phyloP scores from a whole-genome alignment of 2,113 vertebrate genomes.

The Oryzias melastigma region DNA sequence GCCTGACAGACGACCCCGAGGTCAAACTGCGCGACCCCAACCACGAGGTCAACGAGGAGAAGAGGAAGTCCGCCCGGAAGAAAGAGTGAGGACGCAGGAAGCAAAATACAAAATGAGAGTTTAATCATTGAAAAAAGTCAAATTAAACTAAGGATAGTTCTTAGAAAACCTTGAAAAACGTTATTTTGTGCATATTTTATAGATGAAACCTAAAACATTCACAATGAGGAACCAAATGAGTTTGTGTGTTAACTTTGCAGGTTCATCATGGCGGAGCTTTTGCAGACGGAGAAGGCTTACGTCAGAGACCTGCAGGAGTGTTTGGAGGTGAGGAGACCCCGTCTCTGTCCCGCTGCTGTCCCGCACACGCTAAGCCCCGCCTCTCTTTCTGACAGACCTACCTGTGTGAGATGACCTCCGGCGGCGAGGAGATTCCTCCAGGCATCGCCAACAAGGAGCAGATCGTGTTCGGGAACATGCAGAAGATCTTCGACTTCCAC shows the following conservation, averaged over 20 bases:
- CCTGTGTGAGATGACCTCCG: slow-evolving; percentile 96
- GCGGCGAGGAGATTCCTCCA: slow-evolving; percentile 91
- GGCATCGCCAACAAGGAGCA: slow-evolving; percentile 94
- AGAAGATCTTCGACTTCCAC: slow-evolving; percentile 97
- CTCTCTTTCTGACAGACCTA: slow-evolving; percentile 81
- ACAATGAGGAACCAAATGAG: too few species aligned
- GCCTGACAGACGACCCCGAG: slow-evolving; percentile 87
- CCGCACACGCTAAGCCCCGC: background rate
- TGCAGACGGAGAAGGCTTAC: slow-evolving; percentile 97
- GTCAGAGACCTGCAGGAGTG: slow-evolving; percentile 96
- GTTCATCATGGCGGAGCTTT: slow-evolving; percentile 97
- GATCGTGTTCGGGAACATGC: slow-evolving; percentile 97
- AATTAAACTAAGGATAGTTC: background rate
- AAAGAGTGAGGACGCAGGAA: slow-evolving; percentile 86
- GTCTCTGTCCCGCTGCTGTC: background rate
- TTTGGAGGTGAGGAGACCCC: slow-evolving; percentile 81
- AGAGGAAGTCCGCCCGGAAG: slow-evolving; percentile 95
- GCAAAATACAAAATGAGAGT: too few species aligned
- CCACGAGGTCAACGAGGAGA: slow-evolving; percentile 95
- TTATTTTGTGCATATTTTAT: too few species aligned
- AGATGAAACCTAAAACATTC: too few species aligned
- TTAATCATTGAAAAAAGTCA: background rate
- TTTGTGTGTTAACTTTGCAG: slow-evolving; percentile 58
- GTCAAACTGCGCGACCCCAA: slow-evolving; percentile 94
- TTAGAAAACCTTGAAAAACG: too few species aligned